These are phyloP conservation scores for Drosophila neutralis DNA, from an alignment of 2,888 invertebrate genomes.

Conservation along the genomic window DNA sequence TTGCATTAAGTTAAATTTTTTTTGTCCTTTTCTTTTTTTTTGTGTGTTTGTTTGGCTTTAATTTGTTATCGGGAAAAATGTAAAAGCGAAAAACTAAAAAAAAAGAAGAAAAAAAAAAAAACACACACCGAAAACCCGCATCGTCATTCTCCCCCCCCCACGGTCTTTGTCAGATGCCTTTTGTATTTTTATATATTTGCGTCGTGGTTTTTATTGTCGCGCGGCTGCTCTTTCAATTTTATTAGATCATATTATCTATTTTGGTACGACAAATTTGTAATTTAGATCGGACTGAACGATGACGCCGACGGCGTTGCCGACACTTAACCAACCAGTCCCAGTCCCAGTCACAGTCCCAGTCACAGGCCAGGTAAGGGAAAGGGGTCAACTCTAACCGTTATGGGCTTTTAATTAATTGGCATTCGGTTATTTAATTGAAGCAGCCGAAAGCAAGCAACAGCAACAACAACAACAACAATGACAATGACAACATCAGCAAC, in stretches of 20 bases:
- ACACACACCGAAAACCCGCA: conserved; percentile 28
- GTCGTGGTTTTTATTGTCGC: conserved; percentile 67
- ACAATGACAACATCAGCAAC: background rate
- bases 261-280: conserved; percentile 77
- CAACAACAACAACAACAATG: conserved; percentile 1
- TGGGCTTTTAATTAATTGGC: conserved; percentile 78
- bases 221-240: conserved; percentile 76
- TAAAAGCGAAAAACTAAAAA: conserved; percentile 18
- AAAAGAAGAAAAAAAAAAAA: no score
- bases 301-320: conserved; percentile 32
- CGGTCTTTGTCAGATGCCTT: background rate
- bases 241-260: conserved; percentile 80
- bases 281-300: conserved; percentile 61
- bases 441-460: conserved; percentile 34
- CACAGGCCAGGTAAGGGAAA: background rate
- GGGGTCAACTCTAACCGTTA: conserved; percentile 56
- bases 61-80: conserved; percentile 54
- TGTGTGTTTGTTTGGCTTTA: conserved; percentile 20
- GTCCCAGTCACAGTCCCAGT: background rate
- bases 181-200: conserved; percentile 42
- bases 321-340: conserved; percentile 28
- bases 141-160: conserved; percentile 22
- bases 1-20: conserved; percentile 20
- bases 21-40: background rate
- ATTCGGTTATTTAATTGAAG: conserved; percentile 75